Evolutionary conservation across 2,113 vertebrate species (phyloP).

Genomic region (Trogon surrucura): DNA sequence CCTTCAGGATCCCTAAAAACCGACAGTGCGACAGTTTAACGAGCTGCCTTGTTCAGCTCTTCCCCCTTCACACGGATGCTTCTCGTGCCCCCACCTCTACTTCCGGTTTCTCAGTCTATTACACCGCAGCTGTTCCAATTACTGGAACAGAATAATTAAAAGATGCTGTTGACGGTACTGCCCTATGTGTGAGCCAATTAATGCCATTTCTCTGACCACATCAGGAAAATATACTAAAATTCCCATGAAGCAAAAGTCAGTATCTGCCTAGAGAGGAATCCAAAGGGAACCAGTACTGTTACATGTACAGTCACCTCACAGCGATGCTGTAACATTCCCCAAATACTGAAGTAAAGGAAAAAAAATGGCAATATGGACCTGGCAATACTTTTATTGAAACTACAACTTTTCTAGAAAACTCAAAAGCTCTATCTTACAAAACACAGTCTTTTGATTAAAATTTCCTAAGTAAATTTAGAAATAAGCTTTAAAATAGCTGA

Average conservation of each 20-base stretch:
- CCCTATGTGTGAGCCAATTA: neutral
- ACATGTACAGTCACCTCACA: neutral
- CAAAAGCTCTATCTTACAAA: neutral
- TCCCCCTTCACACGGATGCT: neutral
- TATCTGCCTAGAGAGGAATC: neutral
- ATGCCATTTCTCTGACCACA: neutral
- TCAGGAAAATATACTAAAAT: neutral
- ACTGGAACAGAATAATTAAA: constrained; percentile 1
- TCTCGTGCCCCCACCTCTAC: neutral
- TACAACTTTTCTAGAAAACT: neutral
- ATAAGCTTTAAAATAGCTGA: neutral
- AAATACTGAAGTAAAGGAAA: neutral
- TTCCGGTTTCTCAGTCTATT: neutral
- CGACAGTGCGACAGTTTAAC: neutral
- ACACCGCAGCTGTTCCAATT: neutral
- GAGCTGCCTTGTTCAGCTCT: neutral
- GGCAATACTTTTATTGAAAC: neutral
- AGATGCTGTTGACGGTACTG: neutral
- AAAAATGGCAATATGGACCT: neutral
- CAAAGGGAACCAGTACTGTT: neutral
- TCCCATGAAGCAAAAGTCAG: neutral
- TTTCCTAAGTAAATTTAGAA: neutral
- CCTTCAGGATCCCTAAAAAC: neutral
- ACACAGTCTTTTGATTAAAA: neutral
- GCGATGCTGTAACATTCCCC: neutral